phyloP scores from a whole-genome alignment of 2,113 vertebrate genomes.

The Felis catus region F.catus_Fca126_mat1.0 CM031419.1:56307501-56308000 shows the following conservation, averaged over 20 bases:
- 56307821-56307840: background rate
- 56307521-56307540: background rate
- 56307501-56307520: background rate
- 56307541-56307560: background rate
- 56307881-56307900: background rate
- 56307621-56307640: constrained; percentile 33
- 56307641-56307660: constrained; percentile 42
- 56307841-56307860: constrained; percentile 35
- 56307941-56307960: too few species aligned
- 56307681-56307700: background rate
- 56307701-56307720: background rate
- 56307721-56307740: constrained; percentile 43
- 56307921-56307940: too few species aligned
- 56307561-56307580: constrained; percentile 6
- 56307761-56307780: background rate
- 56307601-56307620: background rate
- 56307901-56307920: background rate
- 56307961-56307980: too few species aligned
- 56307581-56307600: constrained; percentile 33
- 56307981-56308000: too few species aligned
- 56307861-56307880: background rate
- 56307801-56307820: background rate
- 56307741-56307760: constrained; percentile 56
- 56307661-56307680: constrained; percentile 37
- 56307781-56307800: constrained; percentile 47